phyloP scores from a whole-genome alignment of 2,113 vertebrate genomes.

The Xenotilapia caudafasciata region DNA sequence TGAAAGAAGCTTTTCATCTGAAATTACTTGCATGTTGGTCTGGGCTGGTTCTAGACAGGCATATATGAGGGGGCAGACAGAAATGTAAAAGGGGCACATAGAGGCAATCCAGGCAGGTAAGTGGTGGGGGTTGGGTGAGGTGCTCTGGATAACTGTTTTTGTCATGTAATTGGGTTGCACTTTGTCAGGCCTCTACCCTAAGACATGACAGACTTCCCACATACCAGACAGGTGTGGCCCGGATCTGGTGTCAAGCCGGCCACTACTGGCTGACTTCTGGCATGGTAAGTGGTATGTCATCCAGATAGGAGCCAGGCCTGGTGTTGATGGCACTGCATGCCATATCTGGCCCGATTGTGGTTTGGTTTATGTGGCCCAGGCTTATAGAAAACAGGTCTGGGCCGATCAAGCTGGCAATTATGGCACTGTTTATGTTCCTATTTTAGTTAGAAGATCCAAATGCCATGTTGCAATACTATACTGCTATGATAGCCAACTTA shows the following conservation, averaged over 20 bases:
- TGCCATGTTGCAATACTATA: neutral
- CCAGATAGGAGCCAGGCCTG: neutral
- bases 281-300: neutral
- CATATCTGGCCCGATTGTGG: neutral
- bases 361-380: neutral
- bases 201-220: neutral
- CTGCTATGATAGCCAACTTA: rapidly evolving
- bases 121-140: rapidly evolving
- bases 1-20: neutral
- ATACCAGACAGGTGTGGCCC: neutral
- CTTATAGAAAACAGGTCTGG: rapidly evolving
- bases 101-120: neutral
- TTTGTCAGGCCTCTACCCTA: neutral
- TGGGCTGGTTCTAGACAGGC: neutral
- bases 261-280: neutral
- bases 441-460: neutral
- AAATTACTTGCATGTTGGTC: neutral
- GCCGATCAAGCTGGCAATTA: rapidly evolving
- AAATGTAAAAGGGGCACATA: neutral
- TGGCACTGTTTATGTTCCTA: neutral
- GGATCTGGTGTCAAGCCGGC: rapidly evolving
- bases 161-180: neutral
- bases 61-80: neutral
- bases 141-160: neutral
- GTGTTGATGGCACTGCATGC: neutral